A percentile compares a stretch with the other conserved stretches of the same genome.
Evolutionary conservation across 2,113 vertebrate genomes (phyloP).

Genomic region (Irena cyanogastra): DNA sequence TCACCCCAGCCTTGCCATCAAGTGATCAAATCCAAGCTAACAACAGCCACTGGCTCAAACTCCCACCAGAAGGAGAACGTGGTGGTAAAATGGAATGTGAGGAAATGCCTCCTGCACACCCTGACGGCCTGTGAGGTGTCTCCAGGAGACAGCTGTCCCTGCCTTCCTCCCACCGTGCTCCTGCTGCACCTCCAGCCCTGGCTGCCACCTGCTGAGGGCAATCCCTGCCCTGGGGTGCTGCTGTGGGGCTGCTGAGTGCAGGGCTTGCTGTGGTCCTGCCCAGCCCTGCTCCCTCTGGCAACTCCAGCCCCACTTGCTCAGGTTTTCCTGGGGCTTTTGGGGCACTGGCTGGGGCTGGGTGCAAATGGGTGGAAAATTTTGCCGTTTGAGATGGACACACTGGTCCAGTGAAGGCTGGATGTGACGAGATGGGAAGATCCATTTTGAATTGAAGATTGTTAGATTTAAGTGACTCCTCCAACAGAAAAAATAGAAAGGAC

Average conservation of each 20-base stretch:
- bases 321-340: background rate
- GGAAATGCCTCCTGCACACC: background rate
- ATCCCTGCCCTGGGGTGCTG: background rate
- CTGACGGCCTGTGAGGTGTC: background rate
- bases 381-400: background rate
- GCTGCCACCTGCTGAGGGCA: background rate
- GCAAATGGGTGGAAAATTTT: background rate
- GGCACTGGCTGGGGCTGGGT: background rate
- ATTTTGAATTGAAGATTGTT: background rate
- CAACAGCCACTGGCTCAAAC: background rate
- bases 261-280: background rate
- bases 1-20: background rate
- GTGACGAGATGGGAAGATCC: background rate
- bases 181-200: background rate
- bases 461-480: background rate
- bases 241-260: background rate
- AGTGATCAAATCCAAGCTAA: background rate
- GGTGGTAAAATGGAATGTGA: background rate
- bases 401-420: background rate
- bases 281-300: background rate
- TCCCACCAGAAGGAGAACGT: background rate
- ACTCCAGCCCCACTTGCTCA: background rate
- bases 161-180: background rate
- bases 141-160: background rate
- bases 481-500: background rate